A percentile compares a stretch with the other conserved stretches of the same genome.
Conservation (phyloP, 2,888 invertebrate species). For the Pseudococcus longispinus region DNA sequence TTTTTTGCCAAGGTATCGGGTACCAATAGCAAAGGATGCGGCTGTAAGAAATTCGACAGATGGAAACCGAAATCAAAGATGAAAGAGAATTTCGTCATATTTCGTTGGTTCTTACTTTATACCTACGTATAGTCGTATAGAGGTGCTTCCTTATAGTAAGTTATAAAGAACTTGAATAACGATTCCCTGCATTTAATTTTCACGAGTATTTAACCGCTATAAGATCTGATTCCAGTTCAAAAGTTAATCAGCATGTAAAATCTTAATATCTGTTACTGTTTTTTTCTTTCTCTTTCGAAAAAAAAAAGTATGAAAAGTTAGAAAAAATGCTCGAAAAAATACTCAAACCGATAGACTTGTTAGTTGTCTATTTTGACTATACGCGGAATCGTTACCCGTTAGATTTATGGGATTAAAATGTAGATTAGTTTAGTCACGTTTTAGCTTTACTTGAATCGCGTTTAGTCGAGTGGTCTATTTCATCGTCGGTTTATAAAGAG, state of each 20-base stretch:
- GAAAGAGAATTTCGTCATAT: not conserved
- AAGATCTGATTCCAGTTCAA: too few species aligned
- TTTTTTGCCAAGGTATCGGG: not conserved
- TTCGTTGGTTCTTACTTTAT: not conserved
- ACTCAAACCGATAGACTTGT: not conserved
- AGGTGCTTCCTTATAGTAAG: too few species aligned
- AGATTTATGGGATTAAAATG: slow-evolving; percentile 17
- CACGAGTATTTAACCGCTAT: too few species aligned
- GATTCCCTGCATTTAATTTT: too few species aligned
- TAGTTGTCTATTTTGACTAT: not conserved
- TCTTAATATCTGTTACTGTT: too few species aligned
- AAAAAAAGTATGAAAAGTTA: too few species aligned
- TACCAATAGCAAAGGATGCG: not conserved
- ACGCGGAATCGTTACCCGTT: not conserved
- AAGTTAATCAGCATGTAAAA: too few species aligned
- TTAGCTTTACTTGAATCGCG: slow-evolving; percentile 4
- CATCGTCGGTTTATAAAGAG: not conserved
- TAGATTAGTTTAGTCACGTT: slow-evolving; percentile 23
- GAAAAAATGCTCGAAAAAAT: too few species aligned
- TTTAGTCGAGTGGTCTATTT: slow-evolving; percentile 27
- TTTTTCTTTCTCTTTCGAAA: too few species aligned
- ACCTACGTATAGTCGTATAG: too few species aligned
- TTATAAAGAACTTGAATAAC: too few species aligned
- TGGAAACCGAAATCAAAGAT: not conserved
- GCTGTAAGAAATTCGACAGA: not conserved